These are phyloP conservation scores for Kryptolebias marmoratus DNA, from an alignment of 2,113 vertebrate species.

Conservation along the genomic window DNA sequence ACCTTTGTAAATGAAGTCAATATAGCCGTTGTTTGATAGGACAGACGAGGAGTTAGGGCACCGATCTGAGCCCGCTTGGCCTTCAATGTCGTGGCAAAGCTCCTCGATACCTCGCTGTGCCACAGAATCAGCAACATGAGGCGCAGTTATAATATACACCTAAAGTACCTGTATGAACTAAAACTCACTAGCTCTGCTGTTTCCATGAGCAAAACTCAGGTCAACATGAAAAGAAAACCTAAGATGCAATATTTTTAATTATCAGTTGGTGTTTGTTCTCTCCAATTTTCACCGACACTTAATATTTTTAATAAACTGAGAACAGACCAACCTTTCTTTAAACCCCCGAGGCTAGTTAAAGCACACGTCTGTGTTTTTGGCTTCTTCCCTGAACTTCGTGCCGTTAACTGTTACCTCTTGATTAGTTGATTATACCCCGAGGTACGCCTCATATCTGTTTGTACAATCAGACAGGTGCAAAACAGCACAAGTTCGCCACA, in stretches of 20 bases:
- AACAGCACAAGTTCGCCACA: slow-evolving; percentile 35
- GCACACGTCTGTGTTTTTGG: slow-evolving; percentile 42
- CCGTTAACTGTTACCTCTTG: slow-evolving; percentile 34
- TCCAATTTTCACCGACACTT: slow-evolving; percentile 13
- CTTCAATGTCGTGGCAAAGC: too few relatives aligned
- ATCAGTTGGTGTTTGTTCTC: slow-evolving; percentile 21
- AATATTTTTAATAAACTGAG: slow-evolving; percentile 38
- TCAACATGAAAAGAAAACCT: slow-evolving; percentile 35
- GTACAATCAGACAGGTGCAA: slow-evolving; percentile 46
- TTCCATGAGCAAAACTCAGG: slow-evolving; percentile 13
- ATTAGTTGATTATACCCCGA: slow-evolving; percentile 53
- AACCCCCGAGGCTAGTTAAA: slow-evolving; percentile 45
- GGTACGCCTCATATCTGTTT: slow-evolving; percentile 42
- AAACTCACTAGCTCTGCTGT: slow-evolving; percentile 21
- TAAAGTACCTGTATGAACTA: slow-evolving; percentile 41
- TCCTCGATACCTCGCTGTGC: neutral
- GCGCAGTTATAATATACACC: slow-evolving; percentile 41
- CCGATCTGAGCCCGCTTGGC: too few relatives aligned
- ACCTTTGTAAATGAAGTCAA: too few relatives aligned
- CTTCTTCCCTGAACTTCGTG: slow-evolving; percentile 17
- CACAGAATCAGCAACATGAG: slow-evolving; percentile 9
- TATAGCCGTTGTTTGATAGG: too few relatives aligned
- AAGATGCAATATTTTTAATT: slow-evolving; percentile 46
- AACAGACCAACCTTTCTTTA: slow-evolving; percentile 23
- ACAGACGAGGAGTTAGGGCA: too few relatives aligned